Evolutionary conservation across 2,113 vertebrate species (phyloP), one percentile per base, ranked within the genome.

Genomic region (Isichthys henryi): DNA sequence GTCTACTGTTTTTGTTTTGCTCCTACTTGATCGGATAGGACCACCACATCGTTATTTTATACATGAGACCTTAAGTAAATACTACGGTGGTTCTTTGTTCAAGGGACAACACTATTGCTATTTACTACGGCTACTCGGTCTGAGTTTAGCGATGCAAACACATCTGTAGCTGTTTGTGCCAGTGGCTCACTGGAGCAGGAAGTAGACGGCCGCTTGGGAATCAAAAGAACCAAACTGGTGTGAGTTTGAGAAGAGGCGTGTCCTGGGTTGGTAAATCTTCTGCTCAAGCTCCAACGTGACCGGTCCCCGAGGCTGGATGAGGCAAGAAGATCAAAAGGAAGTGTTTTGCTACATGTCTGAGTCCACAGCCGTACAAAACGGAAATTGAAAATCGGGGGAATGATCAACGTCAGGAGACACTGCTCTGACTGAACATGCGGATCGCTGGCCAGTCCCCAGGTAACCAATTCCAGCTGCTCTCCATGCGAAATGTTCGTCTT

Each of bases 341-440:
- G 80, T 58, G 89, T 92, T 92, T 93, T 95, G 95, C 95, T 96
- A 95, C 95, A 94, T 94, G 89, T 92, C 89, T 91, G 90, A 93
- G 92, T 92, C 70, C 70, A 74, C 89, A 92, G 89, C 92, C 91
- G 92, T 92, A 92, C 83, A 91, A 92, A 90, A 87, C 90, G 35
- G 11, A 52, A 43, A 52, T 10, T n/a, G 62, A 70, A 31, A 70
- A 9, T 8, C 2, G 4, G 31, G 19, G 48, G 49, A 10, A 45
- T n/a, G 45, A 89, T 43, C 15, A 19, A 39, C 74, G 43, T 80
- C 31, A 2, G 15, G 15, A 43, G 35, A 80, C 15, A 19, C 35
- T 80, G 23, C n/a, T 80, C 7, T 43, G 31, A 80, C 11, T 43
- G 74, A 39, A 19, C 74, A 19, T 43, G 74, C 74, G 43, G 35